Conservation (phyloP, 2,888 invertebrate genomes). For the Allacma fusca region DNA sequence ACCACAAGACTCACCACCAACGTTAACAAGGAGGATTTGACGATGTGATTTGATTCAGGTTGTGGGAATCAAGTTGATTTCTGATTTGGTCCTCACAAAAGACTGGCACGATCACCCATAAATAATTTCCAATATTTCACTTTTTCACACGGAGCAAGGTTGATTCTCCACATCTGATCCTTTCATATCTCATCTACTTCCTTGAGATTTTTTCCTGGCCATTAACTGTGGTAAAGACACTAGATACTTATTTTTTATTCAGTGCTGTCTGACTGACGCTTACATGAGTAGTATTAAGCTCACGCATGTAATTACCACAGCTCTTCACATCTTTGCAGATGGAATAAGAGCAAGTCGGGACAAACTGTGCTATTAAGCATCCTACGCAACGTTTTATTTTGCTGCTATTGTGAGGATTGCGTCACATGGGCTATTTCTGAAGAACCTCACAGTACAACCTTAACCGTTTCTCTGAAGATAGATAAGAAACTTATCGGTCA, state of each 20-base stretch:
- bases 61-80: constrained; percentile 2
- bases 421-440: too few species aligned
- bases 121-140: constrained; percentile 33
- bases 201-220: constrained; percentile 28
- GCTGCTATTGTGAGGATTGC: too few species aligned
- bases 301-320: too few species aligned
- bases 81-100: constrained; percentile 4
- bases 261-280: too few species aligned
- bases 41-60: not conserved
- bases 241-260: too few species aligned
- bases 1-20: not conserved
- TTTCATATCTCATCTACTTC: constrained; percentile 16
- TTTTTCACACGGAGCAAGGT: constrained; percentile 37
- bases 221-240: too few species aligned
- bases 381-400: too few species aligned
- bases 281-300: too few species aligned
- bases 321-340: too few species aligned
- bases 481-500: not conserved
- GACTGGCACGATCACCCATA: constrained; percentile 41
- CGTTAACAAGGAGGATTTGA: constrained; percentile 16
- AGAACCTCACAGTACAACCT: not conserved
- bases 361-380: too few species aligned
- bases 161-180: constrained; percentile 5
- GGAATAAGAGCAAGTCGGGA: too few species aligned
- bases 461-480: not conserved